Evolutionary conservation across 1,140 invertebrate genomes (phyloP).

Genomic region (Drosophila sp.): DNA sequence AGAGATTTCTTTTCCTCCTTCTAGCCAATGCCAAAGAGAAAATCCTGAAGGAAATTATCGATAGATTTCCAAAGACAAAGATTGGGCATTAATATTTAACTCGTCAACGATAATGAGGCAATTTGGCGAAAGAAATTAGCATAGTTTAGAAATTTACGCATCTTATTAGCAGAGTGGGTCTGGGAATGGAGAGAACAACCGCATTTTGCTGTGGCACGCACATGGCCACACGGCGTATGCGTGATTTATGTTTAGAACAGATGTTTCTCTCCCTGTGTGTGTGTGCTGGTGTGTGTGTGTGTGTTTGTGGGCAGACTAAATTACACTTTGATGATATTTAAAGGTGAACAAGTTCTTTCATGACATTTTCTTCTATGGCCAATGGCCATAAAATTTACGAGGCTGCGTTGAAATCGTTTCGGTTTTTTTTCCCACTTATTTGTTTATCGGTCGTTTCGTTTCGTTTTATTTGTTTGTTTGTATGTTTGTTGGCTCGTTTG

Average conservation of each 20-base stretch:
- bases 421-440: background rate
- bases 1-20: too few species aligned
- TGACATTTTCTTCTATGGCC: background rate
- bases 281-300: slow-evolving; percentile 12
- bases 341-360: background rate
- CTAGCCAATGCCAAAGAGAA: slow-evolving; percentile 89
- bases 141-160: background rate
- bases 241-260: slow-evolving; percentile 50
- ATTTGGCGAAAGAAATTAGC: background rate
- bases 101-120: slow-evolving; percentile 73
- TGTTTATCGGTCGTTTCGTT: slow-evolving; percentile 10
- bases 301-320: slow-evolving; percentile 29
- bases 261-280: background rate
- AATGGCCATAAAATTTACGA: slow-evolving; percentile 64
- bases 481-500: slow-evolving; percentile 27
- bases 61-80: slow-evolving; percentile 85
- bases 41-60: slow-evolving; percentile 88
- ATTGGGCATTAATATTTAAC: slow-evolving; percentile 95
- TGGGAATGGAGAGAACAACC: background rate
- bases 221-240: slow-evolving; percentile 49
- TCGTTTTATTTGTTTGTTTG: slow-evolving; percentile 33
- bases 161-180: background rate
- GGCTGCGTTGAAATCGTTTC: background rate
- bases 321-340: slow-evolving; percentile 46
- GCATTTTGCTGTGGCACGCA: slow-evolving; percentile 23